These are phyloP conservation scores for Isichthys henryi DNA, from an alignment of 2,113 vertebrate species.

Conservation along the genomic window DNA sequence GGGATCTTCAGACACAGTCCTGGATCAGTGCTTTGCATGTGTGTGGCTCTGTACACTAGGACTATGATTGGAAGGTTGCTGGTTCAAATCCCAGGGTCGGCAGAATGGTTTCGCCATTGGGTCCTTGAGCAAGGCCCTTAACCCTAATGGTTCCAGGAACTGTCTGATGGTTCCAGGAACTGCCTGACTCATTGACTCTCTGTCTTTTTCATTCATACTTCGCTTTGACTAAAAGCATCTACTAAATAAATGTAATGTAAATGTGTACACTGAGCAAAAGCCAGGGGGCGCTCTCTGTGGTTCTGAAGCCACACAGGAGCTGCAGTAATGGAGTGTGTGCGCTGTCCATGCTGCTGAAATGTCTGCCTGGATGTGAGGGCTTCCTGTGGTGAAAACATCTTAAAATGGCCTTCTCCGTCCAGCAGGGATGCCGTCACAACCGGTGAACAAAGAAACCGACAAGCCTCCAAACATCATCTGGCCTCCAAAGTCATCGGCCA, in stretches of 20 bases:
- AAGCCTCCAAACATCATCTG: not conserved
- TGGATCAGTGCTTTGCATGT: not conserved
- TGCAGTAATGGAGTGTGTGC: not conserved
- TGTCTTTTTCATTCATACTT: not conserved
- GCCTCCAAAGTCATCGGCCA: not conserved
- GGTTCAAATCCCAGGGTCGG: not conserved
- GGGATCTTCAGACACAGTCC: not conserved
- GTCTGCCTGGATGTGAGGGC: not conserved
- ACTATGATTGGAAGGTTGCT: not conserved
- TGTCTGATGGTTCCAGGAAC: too few relatives aligned
- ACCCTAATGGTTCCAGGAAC: not conserved
- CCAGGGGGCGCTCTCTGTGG: not conserved
- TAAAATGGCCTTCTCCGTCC: not conserved
- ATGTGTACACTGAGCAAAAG: not conserved
- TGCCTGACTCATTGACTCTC: not conserved
- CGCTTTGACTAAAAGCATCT: not conserved
- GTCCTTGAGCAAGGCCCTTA: not conserved
- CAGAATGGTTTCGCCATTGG: not conserved
- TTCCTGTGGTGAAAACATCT: not conserved
- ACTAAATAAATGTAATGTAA: not conserved
- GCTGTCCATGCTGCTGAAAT: not conserved
- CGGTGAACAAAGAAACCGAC: not conserved
- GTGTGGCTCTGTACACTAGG: not conserved
- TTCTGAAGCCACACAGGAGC: not conserved
- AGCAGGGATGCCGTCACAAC: not conserved